Evolutionary conservation across 2,113 vertebrate species (phyloP).

Genomic region (Brachyhypopomus gauderio): DNA sequence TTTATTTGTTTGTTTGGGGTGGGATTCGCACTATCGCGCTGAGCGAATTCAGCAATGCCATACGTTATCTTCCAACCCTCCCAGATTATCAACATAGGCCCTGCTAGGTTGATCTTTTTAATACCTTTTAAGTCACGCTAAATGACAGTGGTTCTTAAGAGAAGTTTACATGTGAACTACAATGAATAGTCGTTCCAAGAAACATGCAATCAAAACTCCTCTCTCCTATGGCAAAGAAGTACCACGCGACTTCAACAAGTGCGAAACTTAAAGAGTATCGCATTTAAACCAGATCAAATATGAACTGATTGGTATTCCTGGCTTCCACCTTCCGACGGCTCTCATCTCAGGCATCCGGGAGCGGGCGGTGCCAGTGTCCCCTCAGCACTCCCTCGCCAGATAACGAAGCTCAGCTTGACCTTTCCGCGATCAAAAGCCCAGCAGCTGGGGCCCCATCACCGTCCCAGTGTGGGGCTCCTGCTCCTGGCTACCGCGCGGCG

Average conservation of each 20-base stretch:
- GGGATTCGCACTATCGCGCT: no score
- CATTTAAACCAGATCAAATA: conserved; percentile 36
- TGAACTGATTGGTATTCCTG: conserved; percentile 51
- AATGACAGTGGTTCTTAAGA: neutral
- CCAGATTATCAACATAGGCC: neutral
- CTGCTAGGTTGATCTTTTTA: conserved; percentile 22
- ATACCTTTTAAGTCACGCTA: neutral
- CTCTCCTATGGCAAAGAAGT: conserved; percentile 39
- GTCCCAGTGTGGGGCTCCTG: conserved; percentile 52
- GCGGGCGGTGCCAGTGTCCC: conserved; percentile 31
- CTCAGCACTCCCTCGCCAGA: conserved; percentile 25
- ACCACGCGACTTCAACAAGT: conserved; percentile 19
- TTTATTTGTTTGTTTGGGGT: no score
- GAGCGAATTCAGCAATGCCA: neutral
- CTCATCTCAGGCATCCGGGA: conserved; percentile 42
- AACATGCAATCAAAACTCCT: conserved; percentile 26
- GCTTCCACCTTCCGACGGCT: conserved; percentile 21
- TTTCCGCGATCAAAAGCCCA: conserved; percentile 60
- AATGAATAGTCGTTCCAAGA: conserved; percentile 7
- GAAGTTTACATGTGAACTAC: conserved; percentile 4
- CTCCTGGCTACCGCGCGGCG: conserved; percentile 34
- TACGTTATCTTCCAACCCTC: neutral
- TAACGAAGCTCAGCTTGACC: conserved; percentile 59
- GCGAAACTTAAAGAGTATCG: neutral
- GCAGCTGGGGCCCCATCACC: conserved; percentile 54